phyloP scores from a whole-genome alignment of 2,888 invertebrate genomes.

The Ernsta delagoae region DNA sequence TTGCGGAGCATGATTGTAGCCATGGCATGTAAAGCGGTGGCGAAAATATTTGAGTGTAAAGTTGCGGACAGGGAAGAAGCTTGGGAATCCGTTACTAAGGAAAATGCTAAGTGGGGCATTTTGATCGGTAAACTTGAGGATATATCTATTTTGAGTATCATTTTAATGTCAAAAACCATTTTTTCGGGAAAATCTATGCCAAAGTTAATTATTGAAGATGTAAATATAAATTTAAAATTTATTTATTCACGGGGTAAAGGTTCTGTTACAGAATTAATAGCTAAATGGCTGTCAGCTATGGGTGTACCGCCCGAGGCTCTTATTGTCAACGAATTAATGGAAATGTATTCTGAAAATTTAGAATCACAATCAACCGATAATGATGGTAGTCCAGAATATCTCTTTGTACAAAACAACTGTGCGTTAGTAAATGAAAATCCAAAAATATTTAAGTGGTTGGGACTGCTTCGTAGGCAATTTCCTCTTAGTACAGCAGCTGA shows the following conservation, averaged over 20 bases:
- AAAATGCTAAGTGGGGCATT: slow-evolving; percentile 94
- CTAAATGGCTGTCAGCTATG: slow-evolving; percentile 92
- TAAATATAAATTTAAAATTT: slow-evolving; percentile 87
- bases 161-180: slow-evolving; percentile 83
- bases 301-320: slow-evolving; percentile 88
- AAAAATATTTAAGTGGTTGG: slow-evolving; percentile 86
- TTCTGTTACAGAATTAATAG: slow-evolving; percentile 94
- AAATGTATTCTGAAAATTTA: slow-evolving; percentile 44
- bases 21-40: slow-evolving; percentile 92
- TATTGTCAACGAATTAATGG: slow-evolving; percentile 79
- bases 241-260: slow-evolving; percentile 89
- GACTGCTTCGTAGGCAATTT: slow-evolving; percentile 90
- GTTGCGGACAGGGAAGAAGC: slow-evolving; percentile 81
- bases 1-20: slow-evolving; percentile 92
- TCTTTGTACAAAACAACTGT: slow-evolving; percentile 68
- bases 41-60: slow-evolving; percentile 74
- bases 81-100: slow-evolving; percentile 94
- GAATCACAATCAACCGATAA: slow-evolving; percentile 49
- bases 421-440: slow-evolving; percentile 68
- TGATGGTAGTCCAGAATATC: slow-evolving; percentile 57
- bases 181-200: slow-evolving; percentile 75
- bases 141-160: slow-evolving; percentile 90
- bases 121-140: slow-evolving; percentile 96
- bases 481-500: slow-evolving; percentile 93
- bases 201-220: slow-evolving; percentile 80